These are phyloP conservation scores for Acropora yongei DNA, from an alignment of 64 coral and sea anemone genomes.

Conservation along the genomic window DNA sequence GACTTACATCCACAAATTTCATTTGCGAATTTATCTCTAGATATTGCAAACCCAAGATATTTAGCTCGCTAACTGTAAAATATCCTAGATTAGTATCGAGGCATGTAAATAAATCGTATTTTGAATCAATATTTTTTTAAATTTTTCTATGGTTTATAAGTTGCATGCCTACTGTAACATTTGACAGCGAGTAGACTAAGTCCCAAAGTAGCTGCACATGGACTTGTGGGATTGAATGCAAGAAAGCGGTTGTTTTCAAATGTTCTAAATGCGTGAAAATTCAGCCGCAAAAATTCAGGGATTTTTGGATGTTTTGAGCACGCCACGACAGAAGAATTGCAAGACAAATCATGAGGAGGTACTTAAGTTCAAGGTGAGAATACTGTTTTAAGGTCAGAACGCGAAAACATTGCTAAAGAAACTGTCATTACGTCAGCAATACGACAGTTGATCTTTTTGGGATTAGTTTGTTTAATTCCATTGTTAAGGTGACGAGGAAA, in stretches of 20 bases:
- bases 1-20: not conserved
- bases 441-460: no score
- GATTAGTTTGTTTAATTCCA: no score
- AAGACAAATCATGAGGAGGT: not conserved
- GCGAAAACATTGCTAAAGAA: no score
- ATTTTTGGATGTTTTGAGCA: not conserved
- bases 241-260: no score
- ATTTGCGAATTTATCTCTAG: not conserved
- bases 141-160: not conserved
- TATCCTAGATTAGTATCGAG: not conserved
- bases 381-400: not conserved
- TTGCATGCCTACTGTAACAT: not conserved
- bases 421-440: no score
- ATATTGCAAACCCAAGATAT: not conserved
- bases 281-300: not conserved
- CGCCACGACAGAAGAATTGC: not conserved
- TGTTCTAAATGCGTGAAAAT: not conserved
- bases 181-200: not conserved
- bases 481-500: no score
- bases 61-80: not conserved
- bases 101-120: constrained; percentile 52
- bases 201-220: not conserved
- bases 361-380: not conserved
- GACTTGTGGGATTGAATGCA: not conserved
- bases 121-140: not conserved